Percentiles rank a stretch among this genome's conserved stretches.
phyloP scores from a whole-genome alignment of 2,797 vertebrate genomes.

The Falco novaeseelandiae region DNA sequence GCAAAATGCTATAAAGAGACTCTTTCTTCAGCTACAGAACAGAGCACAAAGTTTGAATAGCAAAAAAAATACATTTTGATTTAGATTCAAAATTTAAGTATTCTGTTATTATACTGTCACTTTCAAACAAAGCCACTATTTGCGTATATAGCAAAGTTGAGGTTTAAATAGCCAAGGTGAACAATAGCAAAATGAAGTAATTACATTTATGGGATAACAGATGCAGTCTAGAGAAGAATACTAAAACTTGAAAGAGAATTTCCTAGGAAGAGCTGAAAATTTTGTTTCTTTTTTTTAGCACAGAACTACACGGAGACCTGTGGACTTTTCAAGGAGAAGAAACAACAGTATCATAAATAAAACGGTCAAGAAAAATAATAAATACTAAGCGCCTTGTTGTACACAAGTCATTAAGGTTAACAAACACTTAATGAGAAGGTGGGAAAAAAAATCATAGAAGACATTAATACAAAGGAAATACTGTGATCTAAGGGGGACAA shows the following conservation, averaged over 20 bases:
- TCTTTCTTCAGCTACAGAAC: not conserved
- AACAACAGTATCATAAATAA: not conserved
- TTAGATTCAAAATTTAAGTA: not conserved
- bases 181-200: not conserved
- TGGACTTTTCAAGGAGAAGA: not conserved
- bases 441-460: too few relatives aligned
- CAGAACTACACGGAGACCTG: not conserved
- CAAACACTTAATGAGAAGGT: not conserved
- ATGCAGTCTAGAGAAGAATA: rapidly evolving
- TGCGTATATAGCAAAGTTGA: not conserved
- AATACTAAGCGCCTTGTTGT: not conserved
- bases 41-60: not conserved
- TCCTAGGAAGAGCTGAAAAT: not conserved
- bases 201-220: not conserved
- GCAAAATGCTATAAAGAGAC: not conserved
- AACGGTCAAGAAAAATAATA: not conserved
- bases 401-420: not conserved
- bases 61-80: not conserved
- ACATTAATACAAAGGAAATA: not conserved
- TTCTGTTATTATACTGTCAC: not conserved
- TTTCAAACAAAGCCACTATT: not conserved
- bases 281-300: not conserved
- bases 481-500: not conserved
- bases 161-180: not conserved
- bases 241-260: not conserved